Conservation (phyloP, 1,140 invertebrate genomes). For the Brachionus asplanchnoidis region DNA sequence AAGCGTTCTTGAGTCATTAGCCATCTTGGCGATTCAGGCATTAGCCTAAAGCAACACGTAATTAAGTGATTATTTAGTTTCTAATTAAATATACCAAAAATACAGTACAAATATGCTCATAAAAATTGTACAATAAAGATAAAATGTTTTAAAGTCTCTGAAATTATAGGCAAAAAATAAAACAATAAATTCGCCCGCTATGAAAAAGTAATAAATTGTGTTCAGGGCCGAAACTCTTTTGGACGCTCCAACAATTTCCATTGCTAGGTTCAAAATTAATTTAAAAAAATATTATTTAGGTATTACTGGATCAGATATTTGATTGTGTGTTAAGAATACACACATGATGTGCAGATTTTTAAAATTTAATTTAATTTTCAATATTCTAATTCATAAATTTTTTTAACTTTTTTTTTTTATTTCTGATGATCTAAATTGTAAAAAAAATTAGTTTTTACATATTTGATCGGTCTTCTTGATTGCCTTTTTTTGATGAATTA, state of each 20-base stretch:
- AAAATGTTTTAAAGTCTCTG: neutral
- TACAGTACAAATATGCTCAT: neutral
- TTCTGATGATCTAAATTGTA: too few relatives aligned
- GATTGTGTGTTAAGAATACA: too few relatives aligned
- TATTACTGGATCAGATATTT: too few relatives aligned
- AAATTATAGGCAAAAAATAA: slow-evolving; percentile 38
- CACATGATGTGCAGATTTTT: too few relatives aligned
- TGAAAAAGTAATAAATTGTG: slow-evolving; percentile 15
- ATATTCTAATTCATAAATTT: too few relatives aligned
- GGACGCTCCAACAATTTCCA: slow-evolving; percentile 16
- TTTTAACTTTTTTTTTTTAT: too few relatives aligned
- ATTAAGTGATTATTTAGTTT: neutral
- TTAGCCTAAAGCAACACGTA: neutral
- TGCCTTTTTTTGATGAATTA: too few relatives aligned
- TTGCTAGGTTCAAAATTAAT: neutral
- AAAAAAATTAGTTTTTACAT: too few relatives aligned
- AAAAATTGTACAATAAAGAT: neutral
- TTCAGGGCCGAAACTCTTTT: neutral
- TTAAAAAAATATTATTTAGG: neutral
- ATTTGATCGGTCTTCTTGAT: too few relatives aligned
- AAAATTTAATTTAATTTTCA: too few relatives aligned
- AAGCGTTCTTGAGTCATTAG: neutral
- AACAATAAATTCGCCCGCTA: slow-evolving; percentile 28
- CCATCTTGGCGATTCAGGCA: slow-evolving; percentile 35
- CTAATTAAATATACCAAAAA: neutral